Evolutionary conservation across 2,888 invertebrate species (phyloP).

Genomic region (Machimus rusticus): DNA sequence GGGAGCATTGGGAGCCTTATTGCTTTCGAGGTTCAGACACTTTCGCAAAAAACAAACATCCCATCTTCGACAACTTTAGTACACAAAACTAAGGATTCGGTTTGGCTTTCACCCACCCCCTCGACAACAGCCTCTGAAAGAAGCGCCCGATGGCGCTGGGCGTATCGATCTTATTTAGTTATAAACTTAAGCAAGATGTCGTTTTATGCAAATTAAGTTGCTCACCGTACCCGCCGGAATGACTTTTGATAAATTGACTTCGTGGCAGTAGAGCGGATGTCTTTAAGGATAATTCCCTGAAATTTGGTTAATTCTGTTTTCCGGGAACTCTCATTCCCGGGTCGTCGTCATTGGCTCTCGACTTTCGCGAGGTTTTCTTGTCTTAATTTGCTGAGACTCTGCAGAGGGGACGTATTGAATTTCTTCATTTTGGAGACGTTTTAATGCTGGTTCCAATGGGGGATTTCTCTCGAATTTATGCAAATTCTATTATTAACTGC

Average conservation of each 20-base stretch:
- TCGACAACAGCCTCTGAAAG: neutral
- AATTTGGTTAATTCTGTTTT: constrained; percentile 38
- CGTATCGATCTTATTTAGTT: constrained; percentile 49
- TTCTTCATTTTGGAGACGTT: constrained; percentile 29
- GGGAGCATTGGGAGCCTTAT: neutral
- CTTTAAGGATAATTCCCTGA: constrained; percentile 37
- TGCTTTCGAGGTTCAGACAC: constrained; percentile 19
- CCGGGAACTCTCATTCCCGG: constrained; percentile 21
- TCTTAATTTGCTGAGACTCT: constrained; percentile 5
- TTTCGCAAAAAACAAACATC: constrained; percentile 25
- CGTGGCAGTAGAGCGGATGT: constrained; percentile 24
- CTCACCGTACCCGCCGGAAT: constrained; percentile 36
- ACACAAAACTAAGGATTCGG: constrained; percentile 33
- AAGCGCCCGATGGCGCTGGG: neutral
- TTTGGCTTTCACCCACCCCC: neutral
- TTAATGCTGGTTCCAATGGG: neutral
- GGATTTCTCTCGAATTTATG: constrained; percentile 22
- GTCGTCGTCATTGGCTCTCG: constrained; percentile 35
- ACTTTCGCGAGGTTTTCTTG: constrained; percentile 26
- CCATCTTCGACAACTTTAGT: constrained; percentile 14
- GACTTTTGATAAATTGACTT: constrained; percentile 49
- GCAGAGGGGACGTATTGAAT: constrained; percentile 8
- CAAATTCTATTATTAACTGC: constrained; percentile 35
- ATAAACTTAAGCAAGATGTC: constrained; percentile 47
- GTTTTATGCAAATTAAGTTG: constrained; percentile 48